Conservation (phyloP, 2,797 vertebrate species). For the Peromyscus nudipes region DNA sequence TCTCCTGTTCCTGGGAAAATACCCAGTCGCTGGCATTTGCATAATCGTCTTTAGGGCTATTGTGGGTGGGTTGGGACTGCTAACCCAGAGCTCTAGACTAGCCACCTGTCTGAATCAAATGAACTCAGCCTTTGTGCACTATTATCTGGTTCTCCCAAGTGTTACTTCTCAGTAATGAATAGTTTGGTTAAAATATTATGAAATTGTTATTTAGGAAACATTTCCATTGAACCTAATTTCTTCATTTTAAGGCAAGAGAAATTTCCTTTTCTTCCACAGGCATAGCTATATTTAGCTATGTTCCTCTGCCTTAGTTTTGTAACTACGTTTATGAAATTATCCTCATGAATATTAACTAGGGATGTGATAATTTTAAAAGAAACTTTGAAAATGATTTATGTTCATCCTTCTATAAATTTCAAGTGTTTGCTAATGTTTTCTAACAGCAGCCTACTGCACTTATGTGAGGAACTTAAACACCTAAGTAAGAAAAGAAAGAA, state of each 20-base stretch:
- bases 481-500: slow-evolving; percentile 59
- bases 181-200: slow-evolving; percentile 87
- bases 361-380: slow-evolving; percentile 81
- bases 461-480: slow-evolving; percentile 77
- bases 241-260: slow-evolving; percentile 35
- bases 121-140: slow-evolving; percentile 87
- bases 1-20: slow-evolving; percentile 93
- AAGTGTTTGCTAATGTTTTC: slow-evolving; percentile 81
- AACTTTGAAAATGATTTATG: slow-evolving; percentile 84
- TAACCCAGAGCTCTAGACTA: slow-evolving; percentile 83
- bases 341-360: slow-evolving; percentile 90
- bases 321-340: slow-evolving; percentile 88
- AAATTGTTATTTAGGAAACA: slow-evolving; percentile 78
- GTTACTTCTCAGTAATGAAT: slow-evolving; percentile 85
- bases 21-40: slow-evolving; percentile 90
- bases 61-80: slow-evolving; percentile 88
- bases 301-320: slow-evolving; percentile 82
- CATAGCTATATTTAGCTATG: slow-evolving; percentile 80
- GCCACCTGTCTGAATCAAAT: slow-evolving; percentile 94
- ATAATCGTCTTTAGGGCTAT: slow-evolving; percentile 92
- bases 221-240: slow-evolving; percentile 76
- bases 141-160: slow-evolving; percentile 85
- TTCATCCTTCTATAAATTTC: slow-evolving; percentile 83
- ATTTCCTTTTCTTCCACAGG: slow-evolving; percentile 71
- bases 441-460: slow-evolving; percentile 79